Evolutionary conservation across 2,797 vertebrate species (phyloP).

Genomic region (Enteromius paludinosus): DNA sequence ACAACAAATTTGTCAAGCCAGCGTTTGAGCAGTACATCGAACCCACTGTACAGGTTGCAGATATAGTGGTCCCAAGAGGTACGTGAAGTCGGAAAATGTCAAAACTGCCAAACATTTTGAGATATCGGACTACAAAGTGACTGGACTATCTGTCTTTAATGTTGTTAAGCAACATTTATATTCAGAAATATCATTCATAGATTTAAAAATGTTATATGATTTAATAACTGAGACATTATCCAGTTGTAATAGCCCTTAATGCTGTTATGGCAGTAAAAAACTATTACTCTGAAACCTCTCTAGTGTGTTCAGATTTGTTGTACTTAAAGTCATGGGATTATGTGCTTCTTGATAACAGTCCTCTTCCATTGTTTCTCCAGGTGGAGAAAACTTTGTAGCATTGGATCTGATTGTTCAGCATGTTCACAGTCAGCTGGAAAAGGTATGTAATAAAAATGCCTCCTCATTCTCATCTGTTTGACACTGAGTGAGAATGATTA

Average conservation of each 20-base stretch:
- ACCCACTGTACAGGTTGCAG: slow-evolving; percentile 83
- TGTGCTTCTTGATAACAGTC: neutral
- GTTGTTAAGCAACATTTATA: neutral
- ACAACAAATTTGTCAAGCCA: slow-evolving; percentile 88
- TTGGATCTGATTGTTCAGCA: slow-evolving; percentile 86
- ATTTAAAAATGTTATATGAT: neutral
- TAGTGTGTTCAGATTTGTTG: neutral
- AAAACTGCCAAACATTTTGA: neutral
- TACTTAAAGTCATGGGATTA: neutral
- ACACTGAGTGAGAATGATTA: neutral
- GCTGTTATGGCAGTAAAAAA: neutral
- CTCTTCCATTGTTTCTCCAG: slow-evolving; percentile 61
- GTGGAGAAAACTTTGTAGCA: slow-evolving; percentile 87
- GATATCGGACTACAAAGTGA: neutral
- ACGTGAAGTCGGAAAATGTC: slow-evolving; percentile 22
- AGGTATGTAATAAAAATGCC: slow-evolving; percentile 69
- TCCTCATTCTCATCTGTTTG: neutral
- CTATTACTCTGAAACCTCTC: neutral
- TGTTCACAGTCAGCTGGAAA: slow-evolving; percentile 86
- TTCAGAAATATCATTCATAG: neutral
- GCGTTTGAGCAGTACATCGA: slow-evolving; percentile 87
- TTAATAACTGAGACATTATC: neutral
- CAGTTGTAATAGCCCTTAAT: neutral
- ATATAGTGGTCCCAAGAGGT: slow-evolving; percentile 87
- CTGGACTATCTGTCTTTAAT: neutral